Evolutionary conservation across 1,140 invertebrate genomes (phyloP), one percentile per base, ranked within the genome.

Genomic region (Drosophila funebris): DNA sequence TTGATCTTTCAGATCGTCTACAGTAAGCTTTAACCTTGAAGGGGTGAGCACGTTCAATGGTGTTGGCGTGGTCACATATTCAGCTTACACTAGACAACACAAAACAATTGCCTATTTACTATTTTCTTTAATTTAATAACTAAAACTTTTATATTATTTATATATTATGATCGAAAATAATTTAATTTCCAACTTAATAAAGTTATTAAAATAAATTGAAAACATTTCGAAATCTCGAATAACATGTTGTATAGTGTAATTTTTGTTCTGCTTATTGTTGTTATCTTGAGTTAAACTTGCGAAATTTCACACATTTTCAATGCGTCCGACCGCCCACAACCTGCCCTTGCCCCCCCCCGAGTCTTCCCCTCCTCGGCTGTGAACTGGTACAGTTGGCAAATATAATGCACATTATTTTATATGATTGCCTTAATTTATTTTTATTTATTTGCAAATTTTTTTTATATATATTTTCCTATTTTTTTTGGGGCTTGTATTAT

Each of bases 281-380:
- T 31, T 66, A 20, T 43, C 48, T 78, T 37, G 48, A 44, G 36
- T 16, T 27, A 14, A 69, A 76, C 46, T 73, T 88, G 83, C 69
- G 75, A 88, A 82, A 88, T 78, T 88, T 88, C 83, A 81, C 82
- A 87, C 82, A 64, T 85, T 81, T 73, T 33, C 22, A 60, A 54
- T 46, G 54, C 56, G 22, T 48, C n/a, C 11, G 3, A 1, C 39
- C 48, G 29, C 41, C 39, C 50, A 43, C 44, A 48, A 37, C 14
- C 36, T 33, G 33, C 58, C 46, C 4, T 29, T 6, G 11, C 9
- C 11, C 9, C 31, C 36, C 22, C 13, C 36, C 37, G 9, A 14
- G 9, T 27, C 14, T 22, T 2, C 13, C 24, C 11, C 27, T 0
- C 22, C 18, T 52, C 9, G 8, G 18, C 57, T 87, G 82, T 62